A percentile compares a stretch with the other conserved stretches of the same genome.
Conservation (phyloP, 2,113 vertebrate genomes). For the Ptilonorhynchus violaceus region DNA sequence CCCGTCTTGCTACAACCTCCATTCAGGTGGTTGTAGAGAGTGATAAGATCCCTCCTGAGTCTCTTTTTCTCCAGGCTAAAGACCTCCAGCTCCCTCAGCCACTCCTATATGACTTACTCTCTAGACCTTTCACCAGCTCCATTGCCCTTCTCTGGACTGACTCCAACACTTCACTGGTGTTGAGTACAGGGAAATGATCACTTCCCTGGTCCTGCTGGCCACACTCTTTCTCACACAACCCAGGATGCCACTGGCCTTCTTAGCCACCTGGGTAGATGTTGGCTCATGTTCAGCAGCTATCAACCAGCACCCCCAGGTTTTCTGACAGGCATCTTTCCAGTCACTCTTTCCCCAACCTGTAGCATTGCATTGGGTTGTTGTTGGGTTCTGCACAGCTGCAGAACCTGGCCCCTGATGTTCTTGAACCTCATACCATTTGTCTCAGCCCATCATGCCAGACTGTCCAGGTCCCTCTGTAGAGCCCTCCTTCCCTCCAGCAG, state of each 20-base stretch:
- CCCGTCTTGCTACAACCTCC: neutral
- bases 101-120: neutral
- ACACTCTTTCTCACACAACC: neutral
- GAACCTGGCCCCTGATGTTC: neutral
- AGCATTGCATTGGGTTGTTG: neutral
- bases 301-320: neutral
- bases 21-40: neutral
- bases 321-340: neutral
- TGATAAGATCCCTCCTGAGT: neutral
- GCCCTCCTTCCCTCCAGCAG: neutral
- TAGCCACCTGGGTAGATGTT: neutral
- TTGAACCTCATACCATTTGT: too few species aligned
- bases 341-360: neutral
- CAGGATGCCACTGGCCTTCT: neutral
- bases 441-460: neutral
- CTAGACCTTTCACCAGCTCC: neutral
- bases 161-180: neutral
- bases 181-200: neutral
- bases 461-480: neutral
- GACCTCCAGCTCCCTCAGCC: neutral
- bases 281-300: neutral
- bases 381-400: rapidly evolving
- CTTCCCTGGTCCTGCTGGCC: neutral
- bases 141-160: neutral
- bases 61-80: neutral